These are phyloP conservation scores for Trichogramma pretiosum DNA, from an alignment of 1,140 invertebrate genomes.

Conservation along the genomic window DNA sequence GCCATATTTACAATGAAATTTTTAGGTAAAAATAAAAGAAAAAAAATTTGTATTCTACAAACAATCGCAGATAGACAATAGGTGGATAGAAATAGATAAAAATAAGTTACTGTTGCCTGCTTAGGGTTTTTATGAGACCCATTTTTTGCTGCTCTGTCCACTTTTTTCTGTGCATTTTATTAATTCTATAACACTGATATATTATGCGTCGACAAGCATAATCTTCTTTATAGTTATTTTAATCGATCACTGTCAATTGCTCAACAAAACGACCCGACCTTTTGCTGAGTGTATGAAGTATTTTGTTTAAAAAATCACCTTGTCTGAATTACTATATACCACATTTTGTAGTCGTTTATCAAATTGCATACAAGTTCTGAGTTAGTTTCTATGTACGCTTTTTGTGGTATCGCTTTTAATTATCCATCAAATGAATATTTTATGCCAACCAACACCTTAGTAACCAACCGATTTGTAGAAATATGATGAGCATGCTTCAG, in stretches of 20 bases:
- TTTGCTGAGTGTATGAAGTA: not conserved
- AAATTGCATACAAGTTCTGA: too few relatives aligned
- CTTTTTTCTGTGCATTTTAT: not conserved
- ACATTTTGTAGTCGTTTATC: not conserved
- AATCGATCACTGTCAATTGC: too few relatives aligned
- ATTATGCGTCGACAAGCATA: not conserved
- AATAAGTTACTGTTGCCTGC: slow-evolving; percentile 11
- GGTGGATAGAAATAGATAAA: slow-evolving; percentile 2
- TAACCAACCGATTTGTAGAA: slow-evolving; percentile 26
- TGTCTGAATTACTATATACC: not conserved
- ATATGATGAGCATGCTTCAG: slow-evolving; percentile 15
- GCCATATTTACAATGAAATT: too few relatives aligned
- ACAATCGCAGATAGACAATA: slow-evolving; percentile 9
- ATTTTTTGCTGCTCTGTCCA: slow-evolving; percentile 9
- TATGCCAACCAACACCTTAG: slow-evolving; percentile 33
- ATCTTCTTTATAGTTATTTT: too few relatives aligned
- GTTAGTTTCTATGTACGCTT: too few relatives aligned
- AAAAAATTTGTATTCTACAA: not conserved
- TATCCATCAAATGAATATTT: too few relatives aligned
- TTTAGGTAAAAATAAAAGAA: not conserved
- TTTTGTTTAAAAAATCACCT: slow-evolving; percentile 14
- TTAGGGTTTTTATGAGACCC: not conserved
- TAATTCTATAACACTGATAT: not conserved
- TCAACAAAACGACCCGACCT: slow-evolving; percentile 15
- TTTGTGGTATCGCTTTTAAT: not conserved